Percentiles rank a stretch among this genome's conserved stretches.
phyloP scores from a whole-genome alignment of 2,797 vertebrate species.

The Melanotaenia pygmaea region DNA sequence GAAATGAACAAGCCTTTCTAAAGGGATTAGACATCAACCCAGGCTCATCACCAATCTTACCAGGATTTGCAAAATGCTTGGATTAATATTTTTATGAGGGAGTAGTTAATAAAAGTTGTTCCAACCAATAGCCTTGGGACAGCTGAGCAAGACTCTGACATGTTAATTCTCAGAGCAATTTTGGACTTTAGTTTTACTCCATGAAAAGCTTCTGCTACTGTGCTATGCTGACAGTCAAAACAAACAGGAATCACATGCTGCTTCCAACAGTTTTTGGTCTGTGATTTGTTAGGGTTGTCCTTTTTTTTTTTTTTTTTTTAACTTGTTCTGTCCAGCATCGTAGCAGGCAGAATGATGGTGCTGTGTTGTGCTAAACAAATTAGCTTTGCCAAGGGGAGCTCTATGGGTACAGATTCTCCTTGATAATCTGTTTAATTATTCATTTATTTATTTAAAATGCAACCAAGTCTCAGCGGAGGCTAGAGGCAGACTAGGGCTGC shows the following conservation, averaged over 20 bases:
- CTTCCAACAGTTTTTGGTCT: constrained; percentile 19
- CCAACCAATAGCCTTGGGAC: constrained; percentile 70
- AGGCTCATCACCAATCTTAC: constrained; percentile 47
- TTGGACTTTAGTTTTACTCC: constrained; percentile 74
- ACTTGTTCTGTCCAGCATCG: too few relatives aligned
- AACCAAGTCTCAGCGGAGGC: too few relatives aligned
- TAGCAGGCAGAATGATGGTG: too few relatives aligned
- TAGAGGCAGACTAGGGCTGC: too few relatives aligned
- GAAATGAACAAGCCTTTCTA: constrained; percentile 45
- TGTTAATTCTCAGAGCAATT: constrained; percentile 82
- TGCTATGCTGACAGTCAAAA: constrained; percentile 45
- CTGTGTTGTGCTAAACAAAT: too few relatives aligned
- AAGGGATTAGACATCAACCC: constrained; percentile 61
- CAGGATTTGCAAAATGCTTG: constrained; percentile 68
- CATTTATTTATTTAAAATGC: too few relatives aligned
- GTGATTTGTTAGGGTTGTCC: neutral
- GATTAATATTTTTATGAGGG: constrained; percentile 75
- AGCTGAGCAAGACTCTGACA: constrained; percentile 79
- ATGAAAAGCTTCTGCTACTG: constrained; percentile 49
- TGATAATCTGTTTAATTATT: too few relatives aligned
- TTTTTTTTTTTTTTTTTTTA: too few relatives aligned
- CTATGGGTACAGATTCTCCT: too few relatives aligned
- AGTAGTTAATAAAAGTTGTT: constrained; percentile 79
- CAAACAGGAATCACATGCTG: constrained; percentile 27
- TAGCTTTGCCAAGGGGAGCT: too few relatives aligned